Percentiles rank a stretch among this genome's conserved stretches.
These are phyloP conservation scores for Gymnocheta viridis DNA, from an alignment of 2,888 invertebrate species.

Conservation along the genomic window DNA sequence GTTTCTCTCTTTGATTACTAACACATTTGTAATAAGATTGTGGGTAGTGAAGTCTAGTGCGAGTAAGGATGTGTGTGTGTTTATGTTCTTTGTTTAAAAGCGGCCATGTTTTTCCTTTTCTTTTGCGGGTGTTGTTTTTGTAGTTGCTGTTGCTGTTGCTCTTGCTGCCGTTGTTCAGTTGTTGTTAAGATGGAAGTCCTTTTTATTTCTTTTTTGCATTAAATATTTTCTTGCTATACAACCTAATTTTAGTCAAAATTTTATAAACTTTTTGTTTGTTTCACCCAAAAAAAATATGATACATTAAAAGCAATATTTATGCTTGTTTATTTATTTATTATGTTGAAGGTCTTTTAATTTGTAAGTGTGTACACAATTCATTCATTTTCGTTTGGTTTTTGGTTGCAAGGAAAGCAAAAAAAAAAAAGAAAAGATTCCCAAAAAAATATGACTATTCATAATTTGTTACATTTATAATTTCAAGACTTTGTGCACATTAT, in stretches of 20 bases:
- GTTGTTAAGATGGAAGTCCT: constrained; percentile 30
- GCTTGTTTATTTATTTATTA: constrained; percentile 38
- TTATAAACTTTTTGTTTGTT: constrained; percentile 19
- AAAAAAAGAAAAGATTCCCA: constrained; percentile 26
- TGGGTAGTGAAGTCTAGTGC: not conserved
- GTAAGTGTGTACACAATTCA: constrained; percentile 39
- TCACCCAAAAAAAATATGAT: not conserved
- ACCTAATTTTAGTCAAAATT: constrained; percentile 57
- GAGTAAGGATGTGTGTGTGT: not conserved
- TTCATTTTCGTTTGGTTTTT: constrained; percentile 36
- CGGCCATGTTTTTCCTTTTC: constrained; percentile 67
- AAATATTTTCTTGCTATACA: constrained; percentile 63
- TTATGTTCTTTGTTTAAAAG: constrained; percentile 33
- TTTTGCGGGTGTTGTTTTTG: constrained; percentile 41
- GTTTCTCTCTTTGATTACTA: not conserved
- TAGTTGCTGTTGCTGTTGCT: constrained; percentile 22
- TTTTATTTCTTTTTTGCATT: constrained; percentile 23
- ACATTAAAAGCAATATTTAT: constrained; percentile 15
- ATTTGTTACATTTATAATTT: constrained; percentile 45
- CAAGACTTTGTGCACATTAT: not conserved
- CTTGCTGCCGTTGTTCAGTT: constrained; percentile 4
- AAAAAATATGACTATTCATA: constrained; percentile 63
- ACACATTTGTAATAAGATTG: constrained; percentile 21
- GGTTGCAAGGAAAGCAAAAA: constrained; percentile 1
- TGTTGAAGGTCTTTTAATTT: constrained; percentile 46